phyloP scores from a whole-genome alignment of 2,888 invertebrate genomes.

The Chironomus tentans region DNA sequence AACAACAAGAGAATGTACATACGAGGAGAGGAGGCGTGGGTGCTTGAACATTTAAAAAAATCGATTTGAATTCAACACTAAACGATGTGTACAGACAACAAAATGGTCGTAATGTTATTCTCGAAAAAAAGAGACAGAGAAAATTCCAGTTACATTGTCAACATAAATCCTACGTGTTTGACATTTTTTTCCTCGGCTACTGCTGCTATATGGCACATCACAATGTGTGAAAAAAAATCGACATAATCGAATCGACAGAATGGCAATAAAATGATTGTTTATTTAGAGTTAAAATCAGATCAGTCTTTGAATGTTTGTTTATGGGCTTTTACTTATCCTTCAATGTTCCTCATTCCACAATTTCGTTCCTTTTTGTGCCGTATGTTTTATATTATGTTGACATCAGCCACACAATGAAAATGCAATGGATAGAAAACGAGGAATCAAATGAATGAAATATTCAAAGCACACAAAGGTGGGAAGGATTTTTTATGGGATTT shows the following conservation, averaged over 20 bases:
- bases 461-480: not conserved
- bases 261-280: slow-evolving; percentile 26
- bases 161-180: slow-evolving; percentile 26
- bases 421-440: not conserved
- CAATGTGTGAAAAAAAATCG: not conserved
- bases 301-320: slow-evolving; percentile 24
- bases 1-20: not conserved
- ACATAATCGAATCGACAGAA: slow-evolving; percentile 1
- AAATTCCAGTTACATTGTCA: slow-evolving; percentile 25
- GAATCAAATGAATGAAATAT: not conserved
- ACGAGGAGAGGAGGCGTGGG: not conserved
- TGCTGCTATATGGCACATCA: too few species aligned
- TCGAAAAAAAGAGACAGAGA: too few species aligned
- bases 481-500: not conserved
- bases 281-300: slow-evolving; percentile 27
- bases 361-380: too few species aligned
- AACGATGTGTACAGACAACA: not conserved
- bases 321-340: slow-evolving; percentile 18
- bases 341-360: not conserved
- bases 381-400: too few species aligned
- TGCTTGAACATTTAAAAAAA: slow-evolving; percentile 2
- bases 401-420: not conserved
- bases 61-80: slow-evolving; percentile 19
- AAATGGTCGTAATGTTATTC: not conserved
- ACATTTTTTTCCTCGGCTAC: not conserved